Conservation (phyloP, 2,113 vertebrate species). For the Stercorarius parasiticus region DNA sequence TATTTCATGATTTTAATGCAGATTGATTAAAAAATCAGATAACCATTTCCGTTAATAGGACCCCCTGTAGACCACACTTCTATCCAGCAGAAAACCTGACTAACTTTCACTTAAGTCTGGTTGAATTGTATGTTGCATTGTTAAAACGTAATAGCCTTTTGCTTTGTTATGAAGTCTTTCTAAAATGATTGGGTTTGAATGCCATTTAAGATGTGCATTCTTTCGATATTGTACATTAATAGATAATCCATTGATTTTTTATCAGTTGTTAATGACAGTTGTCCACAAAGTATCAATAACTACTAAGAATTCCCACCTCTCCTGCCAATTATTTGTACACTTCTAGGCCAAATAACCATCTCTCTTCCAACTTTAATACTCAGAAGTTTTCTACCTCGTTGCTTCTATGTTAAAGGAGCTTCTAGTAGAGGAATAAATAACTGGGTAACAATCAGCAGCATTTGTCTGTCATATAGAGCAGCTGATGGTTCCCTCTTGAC, state of each 20-base stretch:
- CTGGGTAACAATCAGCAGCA: background rate
- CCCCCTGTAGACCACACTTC: background rate
- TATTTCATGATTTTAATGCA: background rate
- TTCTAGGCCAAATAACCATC: background rate
- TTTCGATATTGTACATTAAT: background rate
- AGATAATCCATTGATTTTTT: background rate
- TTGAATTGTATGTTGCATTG: background rate
- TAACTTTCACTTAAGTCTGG: background rate
- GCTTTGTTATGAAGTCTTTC: background rate
- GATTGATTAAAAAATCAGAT: background rate
- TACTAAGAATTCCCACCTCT: background rate
- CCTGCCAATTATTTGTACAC: background rate
- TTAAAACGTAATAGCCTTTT: background rate
- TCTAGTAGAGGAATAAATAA: background rate
- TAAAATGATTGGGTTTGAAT: background rate
- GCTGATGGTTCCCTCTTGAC: background rate
- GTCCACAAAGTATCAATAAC: background rate
- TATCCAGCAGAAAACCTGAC: background rate
- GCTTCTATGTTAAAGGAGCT: background rate
- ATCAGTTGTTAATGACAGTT: background rate
- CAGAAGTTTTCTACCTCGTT: background rate
- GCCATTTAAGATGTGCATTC: background rate
- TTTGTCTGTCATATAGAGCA: background rate
- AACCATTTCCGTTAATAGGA: background rate
- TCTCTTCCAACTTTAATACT: background rate